phyloP scores from a whole-genome alignment of 2,113 vertebrate species.

The Triplophysa tibetana region DNA sequence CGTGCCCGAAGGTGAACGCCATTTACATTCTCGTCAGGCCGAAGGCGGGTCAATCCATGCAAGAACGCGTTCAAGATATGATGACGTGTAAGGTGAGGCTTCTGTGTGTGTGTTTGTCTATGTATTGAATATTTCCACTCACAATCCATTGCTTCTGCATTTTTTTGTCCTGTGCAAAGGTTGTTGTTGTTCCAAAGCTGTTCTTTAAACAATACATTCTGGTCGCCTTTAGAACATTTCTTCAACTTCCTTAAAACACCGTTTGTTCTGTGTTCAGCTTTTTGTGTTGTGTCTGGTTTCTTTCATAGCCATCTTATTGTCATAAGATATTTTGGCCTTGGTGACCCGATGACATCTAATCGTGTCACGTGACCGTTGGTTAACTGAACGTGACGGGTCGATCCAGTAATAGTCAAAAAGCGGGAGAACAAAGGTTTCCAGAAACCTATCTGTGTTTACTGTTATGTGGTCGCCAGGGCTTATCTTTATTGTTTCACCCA shows the following conservation, averaged over 20 bases:
- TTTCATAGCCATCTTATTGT: neutral
- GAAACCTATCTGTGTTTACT: slow-evolving; percentile 7
- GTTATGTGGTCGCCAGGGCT: neutral
- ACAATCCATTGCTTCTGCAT: neutral
- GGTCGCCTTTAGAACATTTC: neutral
- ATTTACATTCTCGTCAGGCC: slow-evolving; percentile 90
- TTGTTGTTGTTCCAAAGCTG: no score
- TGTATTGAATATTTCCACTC: neutral
- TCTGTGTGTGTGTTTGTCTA: neutral
- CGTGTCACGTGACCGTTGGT: neutral
- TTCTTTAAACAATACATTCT: no score
- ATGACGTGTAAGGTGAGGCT: slow-evolving; percentile 85
- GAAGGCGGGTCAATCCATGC: slow-evolving; percentile 87
- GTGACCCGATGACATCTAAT: neutral
- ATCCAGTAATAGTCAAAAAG: neutral
- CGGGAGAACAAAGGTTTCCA: neutral
- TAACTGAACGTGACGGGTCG: neutral
- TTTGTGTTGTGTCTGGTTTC: neutral
- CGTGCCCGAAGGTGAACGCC: slow-evolving; percentile 83
- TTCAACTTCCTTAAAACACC: neutral
- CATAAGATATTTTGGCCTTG: neutral
- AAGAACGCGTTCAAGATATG: slow-evolving; percentile 86
- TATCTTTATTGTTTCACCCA: neutral
- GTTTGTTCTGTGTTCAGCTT: neutral
- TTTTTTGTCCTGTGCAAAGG: no score